phyloP scores from a whole-genome alignment of 2,797 vertebrate genomes.

The Craterocephalus amniculus region DNA sequence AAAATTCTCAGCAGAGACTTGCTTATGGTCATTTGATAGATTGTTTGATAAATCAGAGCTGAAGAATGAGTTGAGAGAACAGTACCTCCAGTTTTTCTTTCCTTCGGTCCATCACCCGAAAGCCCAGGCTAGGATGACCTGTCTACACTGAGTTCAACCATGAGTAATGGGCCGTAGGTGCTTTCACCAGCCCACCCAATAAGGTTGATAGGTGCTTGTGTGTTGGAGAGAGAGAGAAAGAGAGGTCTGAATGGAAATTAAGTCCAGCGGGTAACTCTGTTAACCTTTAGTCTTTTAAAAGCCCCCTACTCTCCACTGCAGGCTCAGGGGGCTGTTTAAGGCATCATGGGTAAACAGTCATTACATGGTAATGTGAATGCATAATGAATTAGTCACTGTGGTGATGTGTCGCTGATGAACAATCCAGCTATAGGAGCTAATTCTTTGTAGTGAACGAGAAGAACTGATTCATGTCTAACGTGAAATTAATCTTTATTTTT shows the following conservation, averaged over 20 bases:
- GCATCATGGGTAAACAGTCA: slow-evolving; percentile 10
- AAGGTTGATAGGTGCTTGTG: slow-evolving; percentile 20
- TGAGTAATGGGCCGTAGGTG: slow-evolving; percentile 68
- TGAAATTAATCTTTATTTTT: no score
- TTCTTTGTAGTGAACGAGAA: no score
- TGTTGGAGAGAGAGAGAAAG: slow-evolving; percentile 18
- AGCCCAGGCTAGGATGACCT: slow-evolving; percentile 46
- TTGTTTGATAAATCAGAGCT: slow-evolving; percentile 49
- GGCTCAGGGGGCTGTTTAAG: slow-evolving; percentile 42
- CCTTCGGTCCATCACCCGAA: slow-evolving; percentile 30
- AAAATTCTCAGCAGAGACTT: slow-evolving; percentile 14
- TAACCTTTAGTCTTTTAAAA: slow-evolving; percentile 67
- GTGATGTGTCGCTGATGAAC: no score
- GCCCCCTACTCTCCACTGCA: slow-evolving; percentile 1
- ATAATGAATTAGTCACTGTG: not conserved
- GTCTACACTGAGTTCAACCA: slow-evolving; percentile 60
- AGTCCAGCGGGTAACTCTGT: slow-evolving; percentile 60
- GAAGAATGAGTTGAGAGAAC: slow-evolving; percentile 35
- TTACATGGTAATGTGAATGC: not conserved
- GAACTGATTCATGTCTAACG: no score
- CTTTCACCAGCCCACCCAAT: slow-evolving; percentile 60
- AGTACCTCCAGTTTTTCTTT: slow-evolving; percentile 11
- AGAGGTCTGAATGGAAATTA: slow-evolving; percentile 56
- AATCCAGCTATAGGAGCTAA: no score
- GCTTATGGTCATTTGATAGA: slow-evolving; percentile 19